Evolutionary conservation across 2,888 invertebrate species (phyloP).

Genomic region (Cataglyphis rosenhaueri): DNA sequence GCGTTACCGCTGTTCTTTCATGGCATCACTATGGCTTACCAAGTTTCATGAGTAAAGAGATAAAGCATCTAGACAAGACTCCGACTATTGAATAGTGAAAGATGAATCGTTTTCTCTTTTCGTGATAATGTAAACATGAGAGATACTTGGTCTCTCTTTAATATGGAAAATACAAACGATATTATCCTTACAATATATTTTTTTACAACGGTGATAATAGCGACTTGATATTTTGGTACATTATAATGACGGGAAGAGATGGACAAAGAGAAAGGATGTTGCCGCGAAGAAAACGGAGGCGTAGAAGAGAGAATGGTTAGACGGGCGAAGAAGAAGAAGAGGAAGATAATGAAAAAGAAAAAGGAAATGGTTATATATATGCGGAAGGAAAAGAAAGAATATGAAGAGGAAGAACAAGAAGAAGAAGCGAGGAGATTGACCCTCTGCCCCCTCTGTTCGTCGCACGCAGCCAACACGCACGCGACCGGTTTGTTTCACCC

Average conservation of each 20-base stretch:
- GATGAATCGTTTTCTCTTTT: slow-evolving; percentile 73
- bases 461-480: slow-evolving; percentile 80
- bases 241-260: slow-evolving; percentile 69
- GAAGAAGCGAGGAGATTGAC: slow-evolving; percentile 82
- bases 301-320: slow-evolving; percentile 56
- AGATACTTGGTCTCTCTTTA: neutral
- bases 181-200: neutral
- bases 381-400: slow-evolving; percentile 67
- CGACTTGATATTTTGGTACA: slow-evolving; percentile 70
- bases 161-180: neutral
- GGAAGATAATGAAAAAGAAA: slow-evolving; percentile 47
- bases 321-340: slow-evolving; percentile 50
- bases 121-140: slow-evolving; percentile 21
- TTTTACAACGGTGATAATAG: slow-evolving; percentile 36
- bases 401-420: slow-evolving; percentile 63
- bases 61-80: slow-evolving; percentile 81
- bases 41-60: slow-evolving; percentile 79
- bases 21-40: slow-evolving; percentile 81
- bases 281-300: slow-evolving; percentile 61
- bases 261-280: slow-evolving; percentile 64
- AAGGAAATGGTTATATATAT: slow-evolving; percentile 65
- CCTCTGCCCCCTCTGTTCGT: slow-evolving; percentile 79
- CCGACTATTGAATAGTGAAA: slow-evolving; percentile 81
- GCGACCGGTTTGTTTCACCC: slow-evolving; percentile 84
- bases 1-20: slow-evolving; percentile 74